Percentiles rank a stretch among this genome's conserved stretches.
Evolutionary conservation across 2,888 invertebrate genomes (phyloP).

Genomic region (Diplazon laetatorius): DNA sequence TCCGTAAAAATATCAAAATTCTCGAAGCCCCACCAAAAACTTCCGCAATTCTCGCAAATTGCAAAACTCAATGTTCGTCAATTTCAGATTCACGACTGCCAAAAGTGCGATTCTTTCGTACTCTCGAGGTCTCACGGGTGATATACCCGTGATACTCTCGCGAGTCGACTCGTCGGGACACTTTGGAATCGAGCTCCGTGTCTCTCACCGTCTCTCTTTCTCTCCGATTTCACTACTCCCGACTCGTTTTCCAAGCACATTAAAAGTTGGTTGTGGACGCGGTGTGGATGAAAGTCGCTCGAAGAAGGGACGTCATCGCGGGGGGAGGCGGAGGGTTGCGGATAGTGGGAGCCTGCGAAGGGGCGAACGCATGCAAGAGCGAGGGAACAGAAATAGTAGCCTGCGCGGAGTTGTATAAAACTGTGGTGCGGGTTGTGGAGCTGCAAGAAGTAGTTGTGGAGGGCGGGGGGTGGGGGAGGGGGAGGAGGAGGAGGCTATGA

Average conservation of each 20-base stretch:
- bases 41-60: no score
- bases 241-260: slow-evolving; percentile 35
- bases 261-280: slow-evolving; percentile 54
- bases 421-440: no score
- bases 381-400: slow-evolving; percentile 18
- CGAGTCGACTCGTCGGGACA: no score
- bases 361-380: neutral
- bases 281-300: slow-evolving; percentile 18
- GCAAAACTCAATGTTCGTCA: no score
- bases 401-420: slow-evolving; percentile 17
- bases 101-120: no score
- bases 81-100: no score
- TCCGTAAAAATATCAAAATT: no score
- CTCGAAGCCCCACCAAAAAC: no score
- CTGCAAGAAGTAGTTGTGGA: no score
- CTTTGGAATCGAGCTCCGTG: slow-evolving; percentile 36
- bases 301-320: slow-evolving; percentile 7
- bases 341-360: neutral
- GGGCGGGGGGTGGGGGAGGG: neutral
- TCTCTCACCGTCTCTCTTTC: no score
- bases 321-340: neutral
- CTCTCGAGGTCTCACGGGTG: no score
- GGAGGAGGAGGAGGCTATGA: neutral
- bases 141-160: no score
- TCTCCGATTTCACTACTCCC: slow-evolving; percentile 18